phyloP scores from a whole-genome alignment of 2,888 invertebrate species.

The Xylota sylvarum region DNA sequence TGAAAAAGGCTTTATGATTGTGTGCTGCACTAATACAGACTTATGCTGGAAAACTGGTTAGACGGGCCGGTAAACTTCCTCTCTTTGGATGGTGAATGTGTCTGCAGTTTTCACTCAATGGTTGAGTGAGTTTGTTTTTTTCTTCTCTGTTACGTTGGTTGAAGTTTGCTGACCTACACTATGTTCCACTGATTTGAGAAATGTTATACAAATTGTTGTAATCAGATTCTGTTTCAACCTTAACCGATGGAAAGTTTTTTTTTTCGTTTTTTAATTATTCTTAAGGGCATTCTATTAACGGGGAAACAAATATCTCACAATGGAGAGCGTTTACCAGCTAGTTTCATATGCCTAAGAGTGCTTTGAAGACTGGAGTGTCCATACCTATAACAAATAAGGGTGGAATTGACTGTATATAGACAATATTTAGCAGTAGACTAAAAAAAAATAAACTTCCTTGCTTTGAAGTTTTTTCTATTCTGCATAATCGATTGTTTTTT shows the following conservation, averaged over 20 bases:
- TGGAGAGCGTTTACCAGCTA: not conserved
- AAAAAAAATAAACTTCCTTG: no score
- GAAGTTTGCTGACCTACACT: conserved; percentile 76
- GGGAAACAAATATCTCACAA: not conserved
- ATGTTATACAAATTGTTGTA: conserved; percentile 66
- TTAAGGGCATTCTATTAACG: conserved; percentile 45
- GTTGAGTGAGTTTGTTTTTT: conserved; percentile 59
- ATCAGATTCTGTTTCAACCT: not conserved
- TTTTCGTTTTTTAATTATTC: conserved; percentile 51
- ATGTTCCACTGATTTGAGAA: conserved; percentile 62
- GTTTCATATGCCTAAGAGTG: not conserved
- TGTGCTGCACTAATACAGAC: conserved; percentile 19
- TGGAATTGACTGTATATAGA: not conserved
- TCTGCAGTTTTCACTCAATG: conserved; percentile 47
- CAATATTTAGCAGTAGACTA: not conserved
- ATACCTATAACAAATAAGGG: not conserved
- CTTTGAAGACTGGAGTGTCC: not conserved
- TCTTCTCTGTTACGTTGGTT: not conserved
- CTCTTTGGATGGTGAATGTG: conserved; percentile 26
- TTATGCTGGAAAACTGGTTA: conserved; percentile 70
- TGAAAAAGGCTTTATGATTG: not conserved
- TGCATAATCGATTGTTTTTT: no score
- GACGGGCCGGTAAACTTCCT: conserved; percentile 32
- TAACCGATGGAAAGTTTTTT: conserved; percentile 50
- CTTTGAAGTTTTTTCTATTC: no score